Evolutionary conservation across 2,113 vertebrate species (phyloP), one percentile per base, ranked within the genome.

Genomic region (Trematomus loennbergii): DNA sequence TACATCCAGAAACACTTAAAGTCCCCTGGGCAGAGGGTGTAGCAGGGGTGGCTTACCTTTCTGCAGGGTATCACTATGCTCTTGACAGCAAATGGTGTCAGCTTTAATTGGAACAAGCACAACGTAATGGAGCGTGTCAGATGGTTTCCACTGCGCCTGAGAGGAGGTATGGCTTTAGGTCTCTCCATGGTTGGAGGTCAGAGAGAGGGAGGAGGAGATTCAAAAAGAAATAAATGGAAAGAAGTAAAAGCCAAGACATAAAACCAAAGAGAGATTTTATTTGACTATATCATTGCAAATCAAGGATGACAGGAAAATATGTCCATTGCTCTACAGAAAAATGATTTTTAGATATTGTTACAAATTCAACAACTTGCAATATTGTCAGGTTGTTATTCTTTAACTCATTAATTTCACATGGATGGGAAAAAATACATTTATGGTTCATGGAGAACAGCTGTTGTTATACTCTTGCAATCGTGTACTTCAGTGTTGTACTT

Each of bases 41-140:
- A 60, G 72, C 50, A 69, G 69, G 73, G 72, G 73, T 77, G 80
- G 79, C 75, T 76, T 88, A 86, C 88, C 81, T 92, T 89, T 90
- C 91, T 86, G 88, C 81, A 74, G 87, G 79, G 78, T 80, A 74
- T 89, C 76, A 74, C 86, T 62, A 68, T 70, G 81, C 87, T 92
- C 89, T 78, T 92, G 91, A 90, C 94, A 93, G 90, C 87, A 90
- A 92, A 93, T 89, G 91, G 91, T 92, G 91, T 92, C 89, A 91
- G 76, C 76, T 90, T 94, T 95, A 95, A 95, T 95, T 95, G 90
- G 91, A 90, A 94, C 94, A 94, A 92, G 94, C 93, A 84, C 85
- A 84, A 88, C 3, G 81, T 93, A 94, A 94, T 93, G 91, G 92
- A 90, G 84, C 86, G 60, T 92, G 91, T 91, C 91, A 82, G 83